These are phyloP conservation scores for Aradus depressus DNA, from an alignment of 2,888 invertebrate genomes.

Conservation along the genomic window DNA sequence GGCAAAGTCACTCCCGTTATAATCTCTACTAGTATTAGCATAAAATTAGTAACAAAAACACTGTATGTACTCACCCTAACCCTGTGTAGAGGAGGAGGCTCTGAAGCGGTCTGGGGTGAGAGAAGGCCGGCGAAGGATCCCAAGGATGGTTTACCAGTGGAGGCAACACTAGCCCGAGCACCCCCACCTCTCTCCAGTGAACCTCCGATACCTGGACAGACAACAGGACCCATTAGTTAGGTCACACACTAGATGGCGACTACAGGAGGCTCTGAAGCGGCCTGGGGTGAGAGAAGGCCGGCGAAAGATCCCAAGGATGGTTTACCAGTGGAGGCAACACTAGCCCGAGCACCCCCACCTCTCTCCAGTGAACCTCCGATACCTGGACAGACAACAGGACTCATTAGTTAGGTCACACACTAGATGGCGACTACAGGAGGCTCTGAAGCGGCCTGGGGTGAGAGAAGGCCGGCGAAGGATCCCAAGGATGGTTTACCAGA, in stretches of 20 bases:
- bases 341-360: slow-evolving; percentile 63
- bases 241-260: no score
- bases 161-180: slow-evolving; percentile 62
- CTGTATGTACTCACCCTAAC: slow-evolving; percentile 40
- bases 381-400: no score
- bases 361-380: slow-evolving; percentile 52
- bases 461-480: slow-evolving; percentile 52
- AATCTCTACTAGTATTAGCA: no score
- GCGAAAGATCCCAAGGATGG: slow-evolving; percentile 76
- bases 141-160: slow-evolving; percentile 69
- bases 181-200: slow-evolving; percentile 56
- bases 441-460: slow-evolving; percentile 27
- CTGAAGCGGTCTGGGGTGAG: slow-evolving; percentile 28
- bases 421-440: no score
- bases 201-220: slow-evolving; percentile 46
- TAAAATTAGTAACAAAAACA: background rate
- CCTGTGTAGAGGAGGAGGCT: slow-evolving; percentile 43
- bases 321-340: slow-evolving; percentile 56
- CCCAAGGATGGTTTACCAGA: slow-evolving; percentile 77
- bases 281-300: slow-evolving; percentile 39
- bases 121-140: slow-evolving; percentile 59
- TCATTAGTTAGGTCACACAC: no score
- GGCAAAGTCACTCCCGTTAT: background rate
- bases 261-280: no score
- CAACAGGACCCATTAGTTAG: no score